Base-by-base conservation (phyloP, 2,888 invertebrate genomes). In the Vanessa cardui region DNA sequence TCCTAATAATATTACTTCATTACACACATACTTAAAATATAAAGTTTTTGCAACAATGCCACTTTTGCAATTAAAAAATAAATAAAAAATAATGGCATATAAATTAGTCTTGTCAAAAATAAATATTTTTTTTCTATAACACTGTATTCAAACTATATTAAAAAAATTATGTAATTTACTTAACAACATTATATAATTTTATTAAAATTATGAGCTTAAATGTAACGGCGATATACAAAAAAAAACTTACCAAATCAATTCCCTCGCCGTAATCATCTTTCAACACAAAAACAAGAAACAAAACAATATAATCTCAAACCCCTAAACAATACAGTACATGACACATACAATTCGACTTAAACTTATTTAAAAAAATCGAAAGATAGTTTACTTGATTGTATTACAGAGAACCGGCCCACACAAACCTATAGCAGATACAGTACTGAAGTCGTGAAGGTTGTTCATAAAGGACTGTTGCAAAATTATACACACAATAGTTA, bases 341-440 rank as follows among this genome's bases (percentile, higher is more conserved):
- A 16, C 15, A 54, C 26, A 16, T 52, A 52, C 8, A 15, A 52
- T 52, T 54, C 16, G n/a, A 31, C 26, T 54, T 31, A 16, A 52
- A 52, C n/a, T 7, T 18, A 54, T 54, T 31, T 26, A 16, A 31
- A 26, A 26, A 26, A 39, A 39, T 31, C 52, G n/a, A 65, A 59
- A 45, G 45, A 52, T 52, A 18, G 21, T 31, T 26, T 49, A 49
- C 31, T 62, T 54, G 52, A 56, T 47, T 63, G 56, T 71, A 31
- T 62, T 68, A 72, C 72, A 76, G 77, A 80, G 80, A 79, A 82
- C 81, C 80, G 78, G 74, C 72, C 79, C 75, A 77, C 74, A 71
- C 83, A 81, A 83, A 76, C 78, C 84, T 77, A 74, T 71, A 77
- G 78, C 74, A 76, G 77, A 78, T 73, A 86, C 86, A 86, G 83